A percentile compares a stretch with the other conserved stretches of the same genome.
Evolutionary conservation across 2,797 vertebrate genomes (phyloP).

Genomic region (Xenopus petersii): DNA sequence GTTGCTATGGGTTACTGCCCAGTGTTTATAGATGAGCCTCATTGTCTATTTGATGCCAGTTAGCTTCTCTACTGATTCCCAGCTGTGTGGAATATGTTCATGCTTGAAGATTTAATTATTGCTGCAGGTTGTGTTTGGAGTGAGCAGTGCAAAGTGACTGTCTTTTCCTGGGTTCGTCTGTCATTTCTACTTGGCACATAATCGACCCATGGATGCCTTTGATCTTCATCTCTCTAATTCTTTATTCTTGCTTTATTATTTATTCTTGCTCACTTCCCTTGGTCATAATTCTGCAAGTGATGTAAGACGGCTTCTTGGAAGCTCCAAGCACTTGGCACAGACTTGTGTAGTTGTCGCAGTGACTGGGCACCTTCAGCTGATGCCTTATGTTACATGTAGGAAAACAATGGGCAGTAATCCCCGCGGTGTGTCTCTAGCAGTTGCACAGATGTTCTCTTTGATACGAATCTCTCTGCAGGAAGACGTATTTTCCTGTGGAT

Average conservation of each 20-base stretch:
- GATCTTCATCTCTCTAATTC: background rate
- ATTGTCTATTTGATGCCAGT: too few relatives aligned
- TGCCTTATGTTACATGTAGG: conserved; percentile 13
- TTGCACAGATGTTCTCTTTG: conserved; percentile 40
- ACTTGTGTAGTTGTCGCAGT: conserved; percentile 22
- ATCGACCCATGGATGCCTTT: background rate
- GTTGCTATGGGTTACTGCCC: too few relatives aligned
- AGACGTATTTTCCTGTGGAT: conserved; percentile 23
- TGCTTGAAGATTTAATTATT: conserved; percentile 34
- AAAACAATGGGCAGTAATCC: conserved; percentile 35
- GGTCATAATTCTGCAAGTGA: conserved; percentile 20
- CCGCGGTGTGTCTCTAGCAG: conserved; percentile 19
- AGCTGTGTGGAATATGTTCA: background rate
- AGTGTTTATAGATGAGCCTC: too few relatives aligned
- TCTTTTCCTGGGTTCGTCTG: background rate
- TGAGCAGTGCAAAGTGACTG: background rate
- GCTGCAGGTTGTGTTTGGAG: background rate
- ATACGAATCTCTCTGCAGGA: conserved; percentile 25
- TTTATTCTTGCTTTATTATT: conserved; percentile 13
- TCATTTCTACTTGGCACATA: background rate
- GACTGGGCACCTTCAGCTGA: conserved; percentile 33
- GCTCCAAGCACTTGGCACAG: background rate
- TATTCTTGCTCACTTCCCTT: conserved; percentile 39
- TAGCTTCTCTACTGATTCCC: background rate
- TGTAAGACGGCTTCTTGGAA: conserved; percentile 32